Conservation (phyloP, 2,113 vertebrate species). For the Zosterops japonicus region DNA sequence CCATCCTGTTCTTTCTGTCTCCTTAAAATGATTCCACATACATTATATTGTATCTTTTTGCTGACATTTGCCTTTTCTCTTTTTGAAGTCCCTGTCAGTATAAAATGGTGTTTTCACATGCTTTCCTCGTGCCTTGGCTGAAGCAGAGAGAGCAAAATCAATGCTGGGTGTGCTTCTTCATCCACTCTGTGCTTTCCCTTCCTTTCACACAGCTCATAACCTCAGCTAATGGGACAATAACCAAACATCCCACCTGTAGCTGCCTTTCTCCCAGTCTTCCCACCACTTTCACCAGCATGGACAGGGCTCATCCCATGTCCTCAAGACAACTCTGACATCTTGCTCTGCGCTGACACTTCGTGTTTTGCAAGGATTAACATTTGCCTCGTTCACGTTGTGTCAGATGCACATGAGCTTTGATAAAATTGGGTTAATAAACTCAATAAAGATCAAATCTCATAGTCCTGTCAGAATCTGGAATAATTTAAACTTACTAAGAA, state of each 20-base stretch:
- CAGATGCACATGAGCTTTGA: background rate
- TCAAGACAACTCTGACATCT: background rate
- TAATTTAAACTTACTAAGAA: background rate
- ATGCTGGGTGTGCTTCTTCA: background rate
- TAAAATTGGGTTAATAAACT: background rate
- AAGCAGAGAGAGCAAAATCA: background rate
- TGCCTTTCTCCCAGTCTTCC: background rate
- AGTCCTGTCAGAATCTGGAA: background rate
- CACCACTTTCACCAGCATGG: background rate
- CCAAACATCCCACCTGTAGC: background rate
- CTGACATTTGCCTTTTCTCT: background rate
- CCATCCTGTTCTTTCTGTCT: background rate
- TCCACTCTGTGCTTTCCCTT: background rate
- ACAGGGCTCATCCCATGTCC: background rate
- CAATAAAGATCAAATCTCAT: background rate
- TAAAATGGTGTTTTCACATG: background rate
- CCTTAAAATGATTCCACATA: background rate
- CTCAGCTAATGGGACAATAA: background rate
- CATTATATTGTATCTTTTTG: background rate
- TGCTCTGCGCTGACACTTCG: background rate
- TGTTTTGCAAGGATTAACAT: background rate
- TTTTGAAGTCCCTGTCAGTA: background rate
- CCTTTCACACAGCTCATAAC: background rate
- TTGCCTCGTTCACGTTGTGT: background rate
- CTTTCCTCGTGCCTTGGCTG: background rate